These are phyloP conservation scores for Norana najaformis DNA, from an alignment of 2,888 invertebrate species.

Conservation along the genomic window DNA sequence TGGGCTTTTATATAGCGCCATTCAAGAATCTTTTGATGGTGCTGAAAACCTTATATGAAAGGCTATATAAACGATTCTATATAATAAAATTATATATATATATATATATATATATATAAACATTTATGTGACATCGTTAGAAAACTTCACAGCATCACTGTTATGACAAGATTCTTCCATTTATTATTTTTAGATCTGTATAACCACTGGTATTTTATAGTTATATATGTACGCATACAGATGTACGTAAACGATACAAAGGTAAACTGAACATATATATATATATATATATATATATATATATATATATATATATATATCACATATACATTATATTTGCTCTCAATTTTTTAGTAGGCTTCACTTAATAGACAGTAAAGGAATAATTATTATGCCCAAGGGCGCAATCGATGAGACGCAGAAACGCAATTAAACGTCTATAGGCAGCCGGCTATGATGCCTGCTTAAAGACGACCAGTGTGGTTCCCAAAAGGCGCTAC, in stretches of 20 bases:
- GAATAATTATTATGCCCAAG: background rate
- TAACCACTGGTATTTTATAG: background rate
- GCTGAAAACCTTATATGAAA: too few relatives aligned
- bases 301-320: background rate
- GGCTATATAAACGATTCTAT: too few relatives aligned
- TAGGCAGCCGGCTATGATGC: too few relatives aligned
- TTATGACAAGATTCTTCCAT: background rate
- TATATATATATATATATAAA: background rate
- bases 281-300: background rate
- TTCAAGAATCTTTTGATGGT: too few relatives aligned
- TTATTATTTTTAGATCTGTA: background rate
- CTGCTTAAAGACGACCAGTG: too few relatives aligned
- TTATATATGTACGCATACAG: background rate
- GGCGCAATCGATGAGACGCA: background rate
- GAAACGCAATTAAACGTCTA: background rate
- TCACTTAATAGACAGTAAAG: background rate
- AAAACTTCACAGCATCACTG: background rate
- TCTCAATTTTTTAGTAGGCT: too few relatives aligned
- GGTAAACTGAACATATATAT: background rate
- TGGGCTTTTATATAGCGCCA: background rate
- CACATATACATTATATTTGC: background rate
- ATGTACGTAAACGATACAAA: too few relatives aligned
- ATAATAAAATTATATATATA: background rate
- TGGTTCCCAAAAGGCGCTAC: background rate
- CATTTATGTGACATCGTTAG: background rate